phyloP scores from a whole-genome alignment of 2,888 invertebrate species.

The Pristionchus fissidentatus region DNA sequence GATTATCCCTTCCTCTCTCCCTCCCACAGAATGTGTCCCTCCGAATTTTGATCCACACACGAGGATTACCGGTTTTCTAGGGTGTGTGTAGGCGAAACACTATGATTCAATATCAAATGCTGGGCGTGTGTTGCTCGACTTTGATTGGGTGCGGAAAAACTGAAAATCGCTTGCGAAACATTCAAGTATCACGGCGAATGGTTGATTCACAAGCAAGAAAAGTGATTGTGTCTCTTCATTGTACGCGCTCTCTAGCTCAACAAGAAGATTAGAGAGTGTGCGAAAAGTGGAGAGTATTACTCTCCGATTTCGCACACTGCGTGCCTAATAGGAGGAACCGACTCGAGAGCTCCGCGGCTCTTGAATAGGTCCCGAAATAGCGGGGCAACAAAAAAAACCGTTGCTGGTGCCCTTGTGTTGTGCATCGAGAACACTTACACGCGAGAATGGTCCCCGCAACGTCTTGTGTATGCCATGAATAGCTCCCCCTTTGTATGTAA shows the following conservation, averaged over 20 bases:
- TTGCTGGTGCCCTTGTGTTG: background rate
- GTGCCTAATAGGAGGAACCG: background rate
- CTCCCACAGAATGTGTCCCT: background rate
- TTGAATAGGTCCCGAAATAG: background rate
- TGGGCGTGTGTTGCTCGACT: no score
- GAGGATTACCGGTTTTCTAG: no score
- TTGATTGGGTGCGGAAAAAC: no score
- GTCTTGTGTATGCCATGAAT: no score
- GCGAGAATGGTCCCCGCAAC: no score
- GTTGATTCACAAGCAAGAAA: background rate
- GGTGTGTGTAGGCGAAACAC: no score
- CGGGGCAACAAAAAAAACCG: background rate
- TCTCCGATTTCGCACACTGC: conserved; percentile 12
- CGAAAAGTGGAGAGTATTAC: background rate
- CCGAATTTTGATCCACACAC: background rate
- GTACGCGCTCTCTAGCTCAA: background rate
- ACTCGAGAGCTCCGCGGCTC: background rate
- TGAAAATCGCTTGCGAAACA: background rate
- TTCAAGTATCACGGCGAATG: background rate
- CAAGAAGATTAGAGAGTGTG: background rate
- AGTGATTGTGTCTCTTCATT: background rate
- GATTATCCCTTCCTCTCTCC: background rate
- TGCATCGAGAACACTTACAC: no score
- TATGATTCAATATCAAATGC: no score
- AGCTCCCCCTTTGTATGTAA: no score